Conservation (phyloP, 2,113 vertebrate species). For the Indicator maculatus region DNA sequence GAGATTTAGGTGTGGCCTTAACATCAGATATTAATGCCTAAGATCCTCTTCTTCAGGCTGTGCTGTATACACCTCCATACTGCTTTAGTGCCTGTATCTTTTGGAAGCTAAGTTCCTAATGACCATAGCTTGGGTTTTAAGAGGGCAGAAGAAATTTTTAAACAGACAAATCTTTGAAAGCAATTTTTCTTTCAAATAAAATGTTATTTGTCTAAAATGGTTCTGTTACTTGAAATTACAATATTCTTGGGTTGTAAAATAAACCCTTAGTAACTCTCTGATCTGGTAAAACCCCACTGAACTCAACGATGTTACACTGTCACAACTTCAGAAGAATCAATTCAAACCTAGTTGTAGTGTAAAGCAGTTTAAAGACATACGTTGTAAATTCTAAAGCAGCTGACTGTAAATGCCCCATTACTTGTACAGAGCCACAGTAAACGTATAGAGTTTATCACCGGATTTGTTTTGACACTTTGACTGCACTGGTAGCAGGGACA, state of each 20-base stretch:
- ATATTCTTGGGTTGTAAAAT: background rate
- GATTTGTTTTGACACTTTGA: background rate
- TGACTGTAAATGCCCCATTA: background rate
- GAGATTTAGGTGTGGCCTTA: background rate
- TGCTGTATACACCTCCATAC: background rate
- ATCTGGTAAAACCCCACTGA: background rate
- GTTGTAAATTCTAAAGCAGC: background rate
- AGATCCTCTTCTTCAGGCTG: background rate
- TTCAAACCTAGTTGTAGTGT: background rate
- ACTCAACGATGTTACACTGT: too few relatives aligned
- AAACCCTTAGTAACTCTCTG: background rate
- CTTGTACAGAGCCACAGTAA: background rate
- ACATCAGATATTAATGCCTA: background rate
- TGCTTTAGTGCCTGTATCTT: background rate
- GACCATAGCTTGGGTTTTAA: background rate
- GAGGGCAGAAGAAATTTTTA: background rate
- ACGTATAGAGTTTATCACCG: rapidly evolving
- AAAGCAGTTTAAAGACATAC: background rate
- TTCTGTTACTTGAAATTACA: background rate
- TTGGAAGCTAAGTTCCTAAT: background rate
- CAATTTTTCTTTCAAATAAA: background rate
- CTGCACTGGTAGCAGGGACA: background rate
- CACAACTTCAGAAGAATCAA: background rate
- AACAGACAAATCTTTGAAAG: background rate
- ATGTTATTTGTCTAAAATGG: background rate